phyloP scores from a whole-genome alignment of 2,888 invertebrate species.

The Drosophila borborema region DNA sequence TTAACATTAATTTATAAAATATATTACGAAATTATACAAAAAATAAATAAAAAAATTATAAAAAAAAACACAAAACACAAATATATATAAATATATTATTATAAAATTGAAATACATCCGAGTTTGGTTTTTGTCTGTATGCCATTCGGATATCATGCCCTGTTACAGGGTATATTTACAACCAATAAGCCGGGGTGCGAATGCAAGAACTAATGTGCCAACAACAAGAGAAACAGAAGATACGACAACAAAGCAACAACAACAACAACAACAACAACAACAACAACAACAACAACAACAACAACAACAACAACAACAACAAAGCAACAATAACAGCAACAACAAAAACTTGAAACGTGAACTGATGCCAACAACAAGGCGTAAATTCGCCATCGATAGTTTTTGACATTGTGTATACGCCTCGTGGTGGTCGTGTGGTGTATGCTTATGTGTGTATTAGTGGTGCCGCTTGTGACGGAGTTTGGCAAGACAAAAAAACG shows the following conservation, averaged over 20 bases:
- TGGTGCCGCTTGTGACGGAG: conserved; percentile 32
- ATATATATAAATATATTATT: no score
- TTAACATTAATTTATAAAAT: no score
- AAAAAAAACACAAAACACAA: no score
- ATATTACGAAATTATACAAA: no score
- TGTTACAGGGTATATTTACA: conserved; percentile 35
- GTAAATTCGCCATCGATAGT: conserved; percentile 75
- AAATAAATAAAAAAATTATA: no score
- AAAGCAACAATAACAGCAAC: not conserved
- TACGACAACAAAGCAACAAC: not conserved
- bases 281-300: conserved; percentile 10
- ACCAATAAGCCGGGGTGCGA: conserved; percentile 50
- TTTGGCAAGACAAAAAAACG: conserved; percentile 8
- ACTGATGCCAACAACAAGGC: conserved; percentile 43
- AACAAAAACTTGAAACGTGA: not conserved
- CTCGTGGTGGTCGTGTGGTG: conserved; percentile 21
- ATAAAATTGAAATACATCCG: not conserved
- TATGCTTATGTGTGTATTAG: conserved; percentile 28
- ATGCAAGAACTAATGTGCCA: conserved; percentile 59
- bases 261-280: conserved; percentile 24
- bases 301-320: conserved; percentile 4
- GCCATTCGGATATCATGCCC: no score
- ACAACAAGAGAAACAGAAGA: conserved; percentile 28
- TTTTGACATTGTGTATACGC: conserved; percentile 74
- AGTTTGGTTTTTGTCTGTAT: not conserved